Evolutionary conservation across 2,888 invertebrate species (phyloP).

Genomic region (Spisula solida): DNA sequence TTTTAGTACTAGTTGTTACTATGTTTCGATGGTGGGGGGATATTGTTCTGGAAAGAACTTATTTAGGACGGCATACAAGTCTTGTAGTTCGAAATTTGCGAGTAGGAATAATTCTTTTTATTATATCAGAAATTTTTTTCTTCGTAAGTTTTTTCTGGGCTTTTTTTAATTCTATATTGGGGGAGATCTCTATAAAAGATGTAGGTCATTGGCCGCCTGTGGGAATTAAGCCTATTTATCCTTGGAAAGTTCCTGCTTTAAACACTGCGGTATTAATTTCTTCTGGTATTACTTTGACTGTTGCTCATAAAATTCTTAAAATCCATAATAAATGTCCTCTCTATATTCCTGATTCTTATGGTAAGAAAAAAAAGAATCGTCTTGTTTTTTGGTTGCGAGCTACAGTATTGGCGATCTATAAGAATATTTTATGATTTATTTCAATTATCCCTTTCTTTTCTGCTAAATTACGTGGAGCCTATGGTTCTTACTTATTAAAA

Average conservation of each 20-base stretch:
- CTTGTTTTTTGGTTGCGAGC: too few species aligned
- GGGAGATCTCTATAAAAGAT: conserved; percentile 88
- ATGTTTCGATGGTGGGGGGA: conserved; percentile 80
- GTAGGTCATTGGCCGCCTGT: conserved; percentile 90
- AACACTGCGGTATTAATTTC: conserved; percentile 92
- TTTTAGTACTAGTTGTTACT: not conserved
- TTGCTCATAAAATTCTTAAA: conserved; percentile 88
- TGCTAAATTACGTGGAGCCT: too few species aligned
- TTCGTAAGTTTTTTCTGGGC: conserved; percentile 90
- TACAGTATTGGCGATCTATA: too few species aligned
- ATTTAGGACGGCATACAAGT: conserved; percentile 91
- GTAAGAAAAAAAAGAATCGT: too few species aligned
- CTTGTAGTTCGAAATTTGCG: conserved; percentile 90
- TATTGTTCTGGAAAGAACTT: conserved; percentile 91
- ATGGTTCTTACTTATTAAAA: too few species aligned
- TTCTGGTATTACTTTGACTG: conserved; percentile 92
- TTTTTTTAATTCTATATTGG: conserved; percentile 90
- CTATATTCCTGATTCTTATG: too few species aligned
- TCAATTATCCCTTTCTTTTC: too few species aligned
- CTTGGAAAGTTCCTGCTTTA: conserved; percentile 91
- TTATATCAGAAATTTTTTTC: conserved; percentile 91
- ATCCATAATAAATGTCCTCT: not conserved
- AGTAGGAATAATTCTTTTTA: conserved; percentile 92
- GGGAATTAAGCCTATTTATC: conserved; percentile 90
- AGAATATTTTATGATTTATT: too few species aligned